Evolutionary conservation across 2,888 invertebrate species (phyloP), one percentile per base, ranked within the genome.

Genomic region (Dolichomitus sp.): DNA sequence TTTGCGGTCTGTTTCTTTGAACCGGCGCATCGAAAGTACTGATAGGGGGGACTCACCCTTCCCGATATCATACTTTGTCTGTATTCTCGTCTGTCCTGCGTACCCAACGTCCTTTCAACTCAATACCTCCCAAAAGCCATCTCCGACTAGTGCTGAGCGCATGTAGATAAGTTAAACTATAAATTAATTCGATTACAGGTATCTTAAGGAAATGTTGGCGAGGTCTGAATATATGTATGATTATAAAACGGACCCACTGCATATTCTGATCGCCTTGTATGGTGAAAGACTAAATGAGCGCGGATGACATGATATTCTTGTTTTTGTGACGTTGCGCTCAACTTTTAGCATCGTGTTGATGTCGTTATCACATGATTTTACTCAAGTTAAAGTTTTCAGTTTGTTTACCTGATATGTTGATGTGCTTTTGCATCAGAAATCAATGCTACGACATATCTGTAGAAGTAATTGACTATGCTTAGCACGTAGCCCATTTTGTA

Each of bases 141-240:
- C 57, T 52, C 88, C 87, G 88, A 88, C 89, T 89, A 88, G 88
- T 90, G 89, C 90, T 90, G 89, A 88, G 88, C 91, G 9, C 37
- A 37, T 37, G 7, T 9, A 91, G 93, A 93, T 93, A 93, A 93
- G 92, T 93, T 92, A 90, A 93, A 93, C 92, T 93, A 93, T 93
- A 93, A 93, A 93, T 93, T 93, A 92, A 91, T 91, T 91, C 92
- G 92, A 93, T 93, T 92, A 92, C 91, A 91, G 90, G 91, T 92
- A 91, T 91, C 90, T 92, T 91, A 89, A 89, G 91, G 91, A 91
- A 92, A 92, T 90, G 91, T 90, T 92, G 91, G 91, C 91, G 87
- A 88, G 88, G 90, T 83, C 89, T 91, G 91, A 92, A n/a, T n/a
- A 92, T 93, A 91, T 92, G 91, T 89, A 92, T 92, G 92, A 93